These are phyloP conservation scores for Trichonephila inaurata DNA, from an alignment of 1,140 invertebrate species.

Conservation along the genomic window DNA sequence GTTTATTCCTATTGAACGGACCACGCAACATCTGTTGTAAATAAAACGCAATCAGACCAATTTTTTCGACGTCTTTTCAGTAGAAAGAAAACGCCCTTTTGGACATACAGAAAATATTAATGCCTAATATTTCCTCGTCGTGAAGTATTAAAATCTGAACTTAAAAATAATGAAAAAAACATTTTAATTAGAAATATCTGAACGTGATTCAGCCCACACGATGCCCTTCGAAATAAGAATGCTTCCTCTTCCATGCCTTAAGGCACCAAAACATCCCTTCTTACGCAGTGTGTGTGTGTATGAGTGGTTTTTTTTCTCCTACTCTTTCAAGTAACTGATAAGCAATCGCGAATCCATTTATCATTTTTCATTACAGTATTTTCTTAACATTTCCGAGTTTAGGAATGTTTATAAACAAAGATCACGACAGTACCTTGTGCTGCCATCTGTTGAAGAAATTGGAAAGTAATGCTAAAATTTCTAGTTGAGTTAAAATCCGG, in stretches of 20 bases:
- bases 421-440: neutral
- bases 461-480: too few species aligned
- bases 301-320: neutral
- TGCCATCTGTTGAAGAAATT: neutral
- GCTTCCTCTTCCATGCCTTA: neutral
- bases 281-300: neutral
- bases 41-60: neutral
- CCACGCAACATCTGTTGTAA: conserved; percentile 23
- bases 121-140: neutral
- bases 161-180: neutral
- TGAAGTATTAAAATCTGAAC: neutral
- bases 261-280: neutral
- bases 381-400: neutral
- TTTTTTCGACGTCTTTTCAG: neutral
- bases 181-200: neutral
- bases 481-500: too few species aligned
- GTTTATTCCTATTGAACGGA: neutral
- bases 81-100: neutral
- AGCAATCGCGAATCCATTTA: neutral
- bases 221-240: neutral
- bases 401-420: neutral
- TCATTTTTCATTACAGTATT: neutral
- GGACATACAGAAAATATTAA: neutral
- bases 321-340: neutral
- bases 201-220: conserved; percentile 12